Conservation (phyloP, 2,888 invertebrate species). For the Ypsolopha scabrella region DNA sequence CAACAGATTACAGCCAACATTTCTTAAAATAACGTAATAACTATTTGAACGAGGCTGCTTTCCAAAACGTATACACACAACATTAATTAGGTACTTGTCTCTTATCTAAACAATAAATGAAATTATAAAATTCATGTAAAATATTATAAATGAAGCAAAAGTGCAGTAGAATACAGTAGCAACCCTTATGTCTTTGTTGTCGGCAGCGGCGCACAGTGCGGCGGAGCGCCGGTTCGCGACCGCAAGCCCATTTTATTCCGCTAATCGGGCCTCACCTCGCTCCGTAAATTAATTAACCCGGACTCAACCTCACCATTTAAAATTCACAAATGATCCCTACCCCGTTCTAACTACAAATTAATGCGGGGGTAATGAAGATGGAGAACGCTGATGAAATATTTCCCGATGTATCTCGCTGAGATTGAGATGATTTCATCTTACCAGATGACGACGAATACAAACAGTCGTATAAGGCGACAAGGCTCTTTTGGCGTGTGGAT, state of each 20-base stretch:
- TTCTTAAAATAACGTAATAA: too few species aligned
- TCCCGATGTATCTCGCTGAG: too few species aligned
- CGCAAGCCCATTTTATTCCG: slow-evolving; percentile 56
- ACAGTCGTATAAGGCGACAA: too few species aligned
- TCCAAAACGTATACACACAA: too few species aligned
- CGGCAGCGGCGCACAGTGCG: slow-evolving; percentile 51
- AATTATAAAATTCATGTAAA: too few species aligned
- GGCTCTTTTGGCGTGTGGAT: too few species aligned
- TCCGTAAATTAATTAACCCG: slow-evolving; percentile 57
- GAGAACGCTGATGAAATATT: not conserved
- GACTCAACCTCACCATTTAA: slow-evolving; percentile 40
- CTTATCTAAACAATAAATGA: too few species aligned
- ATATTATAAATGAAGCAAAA: not conserved
- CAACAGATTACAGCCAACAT: too few species aligned
- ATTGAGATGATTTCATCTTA: too few species aligned
- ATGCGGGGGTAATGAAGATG: not conserved
- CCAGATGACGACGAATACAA: too few species aligned
- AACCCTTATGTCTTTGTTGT: slow-evolving; percentile 18
- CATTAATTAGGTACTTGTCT: too few species aligned
- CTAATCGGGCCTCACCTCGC: slow-evolving; percentile 54
- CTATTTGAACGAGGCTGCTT: too few species aligned
- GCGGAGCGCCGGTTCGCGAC: slow-evolving; percentile 28
- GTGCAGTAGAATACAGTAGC: slow-evolving; percentile 4
- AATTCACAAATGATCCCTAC: slow-evolving; percentile 25
- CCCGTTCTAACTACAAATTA: not conserved